Evolutionary conservation across 2,113 vertebrate species (phyloP).

Genomic region (Helogale parvula): DNA sequence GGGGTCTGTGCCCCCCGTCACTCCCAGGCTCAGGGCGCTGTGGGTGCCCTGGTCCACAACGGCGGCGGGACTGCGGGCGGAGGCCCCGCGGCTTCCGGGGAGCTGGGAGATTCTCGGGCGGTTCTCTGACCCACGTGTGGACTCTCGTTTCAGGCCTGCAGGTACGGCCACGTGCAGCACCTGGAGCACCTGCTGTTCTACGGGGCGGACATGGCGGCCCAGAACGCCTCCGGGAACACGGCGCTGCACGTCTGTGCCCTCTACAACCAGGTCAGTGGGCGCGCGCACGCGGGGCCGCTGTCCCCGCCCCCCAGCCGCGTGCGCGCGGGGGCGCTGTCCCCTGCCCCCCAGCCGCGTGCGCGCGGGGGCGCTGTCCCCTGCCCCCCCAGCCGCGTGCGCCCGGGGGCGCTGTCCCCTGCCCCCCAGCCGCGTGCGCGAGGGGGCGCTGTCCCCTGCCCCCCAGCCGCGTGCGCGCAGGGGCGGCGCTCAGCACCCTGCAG

Average conservation of each 20-base stretch:
- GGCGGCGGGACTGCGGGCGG: not conserved
- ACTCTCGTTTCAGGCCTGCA: conserved; percentile 88
- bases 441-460: no score
- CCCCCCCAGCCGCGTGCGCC: accelerated
- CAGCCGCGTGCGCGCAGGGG: no score
- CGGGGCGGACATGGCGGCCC: conserved; percentile 94
- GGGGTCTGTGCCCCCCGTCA: not conserved
- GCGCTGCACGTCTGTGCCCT: conserved; percentile 97
- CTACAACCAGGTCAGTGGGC: conserved; percentile 94
- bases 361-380: accelerated
- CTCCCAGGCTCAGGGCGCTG: not conserved
- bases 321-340: accelerated
- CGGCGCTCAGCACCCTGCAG: accelerated
- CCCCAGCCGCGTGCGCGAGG: accelerated
- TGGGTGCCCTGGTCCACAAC: not conserved
- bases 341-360: accelerated
- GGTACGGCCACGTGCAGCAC: conserved; percentile 94
- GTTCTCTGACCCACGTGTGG: accelerated
- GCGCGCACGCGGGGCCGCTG: accelerated
- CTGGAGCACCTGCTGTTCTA: conserved; percentile 98
- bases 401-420: not conserved
- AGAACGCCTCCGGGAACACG: conserved; percentile 98
- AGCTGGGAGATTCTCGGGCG: accelerated
- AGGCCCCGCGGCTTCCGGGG: accelerated
- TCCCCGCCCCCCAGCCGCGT: accelerated